A percentile compares a stretch with the other conserved stretches of the same genome.
Evolutionary conservation across 2,797 vertebrate species (phyloP).

Genomic region (Sylvilagus floridanus): DNA sequence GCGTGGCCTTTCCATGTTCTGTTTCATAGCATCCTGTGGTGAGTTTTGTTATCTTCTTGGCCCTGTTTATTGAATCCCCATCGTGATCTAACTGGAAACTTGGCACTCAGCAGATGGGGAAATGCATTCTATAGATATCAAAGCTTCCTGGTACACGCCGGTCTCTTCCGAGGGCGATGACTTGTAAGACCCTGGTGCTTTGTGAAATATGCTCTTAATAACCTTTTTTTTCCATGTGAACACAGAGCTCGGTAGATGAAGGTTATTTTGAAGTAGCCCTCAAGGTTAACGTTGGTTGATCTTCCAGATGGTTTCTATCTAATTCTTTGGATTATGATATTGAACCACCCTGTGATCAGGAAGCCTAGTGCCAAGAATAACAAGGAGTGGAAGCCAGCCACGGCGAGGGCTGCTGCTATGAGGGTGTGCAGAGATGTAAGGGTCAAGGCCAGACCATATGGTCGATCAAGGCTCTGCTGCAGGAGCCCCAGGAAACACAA

Average conservation of each 20-base stretch:
- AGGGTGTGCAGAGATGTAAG: slow-evolving; percentile 83
- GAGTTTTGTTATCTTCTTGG: slow-evolving; percentile 60
- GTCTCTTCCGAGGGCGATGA: slow-evolving; percentile 77
- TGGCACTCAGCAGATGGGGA: slow-evolving; percentile 81
- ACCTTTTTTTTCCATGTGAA: slow-evolving; percentile 73
- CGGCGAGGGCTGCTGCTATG: slow-evolving; percentile 81
- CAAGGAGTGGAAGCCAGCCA: slow-evolving; percentile 83
- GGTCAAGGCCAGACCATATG: slow-evolving; percentile 88
- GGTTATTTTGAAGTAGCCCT: slow-evolving; percentile 86
- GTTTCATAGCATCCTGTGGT: background rate
- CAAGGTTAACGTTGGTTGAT: slow-evolving; percentile 89
- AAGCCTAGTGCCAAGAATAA: slow-evolving; percentile 87
- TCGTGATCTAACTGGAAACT: slow-evolving; percentile 50
- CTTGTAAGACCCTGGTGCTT: slow-evolving; percentile 62
- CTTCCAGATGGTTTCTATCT: slow-evolving; percentile 89
- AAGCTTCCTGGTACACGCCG: slow-evolving; percentile 40
- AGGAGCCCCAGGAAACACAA: slow-evolving; percentile 79
- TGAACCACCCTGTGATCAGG: slow-evolving; percentile 81
- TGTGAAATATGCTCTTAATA: slow-evolving; percentile 52
- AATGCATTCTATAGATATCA: slow-evolving; percentile 51
- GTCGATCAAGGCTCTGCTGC: slow-evolving; percentile 74
- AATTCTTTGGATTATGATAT: slow-evolving; percentile 87
- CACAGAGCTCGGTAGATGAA: slow-evolving; percentile 73
- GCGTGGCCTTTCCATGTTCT: slow-evolving; percentile 31
- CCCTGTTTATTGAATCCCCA: slow-evolving; percentile 50